A percentile compares a stretch with the other conserved stretches of the same genome.
Conservation (phyloP, 2,113 vertebrate species). For the Salvator merianae region DNA sequence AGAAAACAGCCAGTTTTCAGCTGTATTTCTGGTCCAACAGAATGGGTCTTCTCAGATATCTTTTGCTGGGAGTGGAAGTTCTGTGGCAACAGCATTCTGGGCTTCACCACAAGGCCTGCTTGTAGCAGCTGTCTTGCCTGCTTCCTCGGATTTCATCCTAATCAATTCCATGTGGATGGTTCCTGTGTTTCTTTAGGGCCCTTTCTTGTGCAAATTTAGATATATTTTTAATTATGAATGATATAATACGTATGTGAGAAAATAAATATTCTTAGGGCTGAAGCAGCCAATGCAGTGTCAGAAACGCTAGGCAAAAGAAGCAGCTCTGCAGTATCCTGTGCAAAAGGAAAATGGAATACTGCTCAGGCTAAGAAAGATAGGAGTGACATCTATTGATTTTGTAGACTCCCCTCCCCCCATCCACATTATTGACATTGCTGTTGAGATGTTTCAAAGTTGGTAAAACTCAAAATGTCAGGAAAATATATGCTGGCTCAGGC, state of each 20-base stretch:
- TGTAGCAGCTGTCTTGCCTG: no score
- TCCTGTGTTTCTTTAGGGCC: neutral
- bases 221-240: neutral
- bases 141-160: no score
- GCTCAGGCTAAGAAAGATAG: constrained; percentile 11
- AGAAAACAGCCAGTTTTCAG: no score
- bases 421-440: constrained; percentile 23
- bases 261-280: neutral
- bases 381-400: constrained; percentile 31
- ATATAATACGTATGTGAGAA: neutral
- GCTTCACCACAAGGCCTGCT: no score
- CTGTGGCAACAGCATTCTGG: no score
- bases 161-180: neutral
- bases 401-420: constrained; percentile 19
- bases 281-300: accelerated
- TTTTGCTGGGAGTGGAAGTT: no score
- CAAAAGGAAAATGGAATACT: neutral
- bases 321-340: neutral
- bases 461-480: constrained; percentile 19
- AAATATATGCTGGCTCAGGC: neutral
- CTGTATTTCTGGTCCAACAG: no score
- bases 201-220: neutral
- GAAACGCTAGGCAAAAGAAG: neutral
- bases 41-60: no score
- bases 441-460: constrained; percentile 28